Evolutionary conservation across 2,113 vertebrate species (phyloP), one percentile per base, ranked within the genome.

Genomic region (Dromas ardeola): DNA sequence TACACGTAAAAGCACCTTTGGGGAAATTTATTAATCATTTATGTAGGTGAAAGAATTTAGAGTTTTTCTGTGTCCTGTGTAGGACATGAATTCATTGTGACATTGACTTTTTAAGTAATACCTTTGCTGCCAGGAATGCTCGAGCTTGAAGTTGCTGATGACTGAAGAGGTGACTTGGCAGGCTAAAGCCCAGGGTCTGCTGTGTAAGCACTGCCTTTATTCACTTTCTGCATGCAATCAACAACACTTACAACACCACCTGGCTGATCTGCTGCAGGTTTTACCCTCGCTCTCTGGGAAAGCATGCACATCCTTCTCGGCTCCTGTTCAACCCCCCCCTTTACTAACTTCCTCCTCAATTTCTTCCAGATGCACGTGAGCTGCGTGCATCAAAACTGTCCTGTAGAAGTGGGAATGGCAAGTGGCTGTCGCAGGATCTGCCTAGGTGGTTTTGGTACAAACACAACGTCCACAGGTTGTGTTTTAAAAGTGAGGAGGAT

Each of bases 321-420:
- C n/a, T 69, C 27, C 34, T 10, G 15, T 27, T 38, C 50, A 25
- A 29, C 11, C 27, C 62, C 18, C 16, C 9, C 16, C 17, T 3
- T 14, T 29, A 2, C 43, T n/a, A 32, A 19, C 69, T 36, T 36
- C 20, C 16, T 61, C 13, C 18, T 5, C 2, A 5, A 0, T 17
- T 49, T 43, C 17, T 52, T 26, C 59, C 45, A 40, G 30, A 2
- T 29, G 38, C 15, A 6, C 3, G 1, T 3, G 19, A 55, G 27
- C 71, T 53, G 45, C 1, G 2, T 3, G 13, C 22, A 13, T 66
- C 30, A 13, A 4, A 29, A 19, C 27, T 14, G 0, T 50, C n/a
- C 32, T 10, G 4, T 15, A 16, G 47, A 20, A 52, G 10, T 32
- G 56, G 21, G 38, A 42, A 15, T 26, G 47, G 15, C 40, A 6